These are phyloP conservation scores for Theretra japonica DNA, from an alignment of 2,888 invertebrate genomes.

Conservation along the genomic window DNA sequence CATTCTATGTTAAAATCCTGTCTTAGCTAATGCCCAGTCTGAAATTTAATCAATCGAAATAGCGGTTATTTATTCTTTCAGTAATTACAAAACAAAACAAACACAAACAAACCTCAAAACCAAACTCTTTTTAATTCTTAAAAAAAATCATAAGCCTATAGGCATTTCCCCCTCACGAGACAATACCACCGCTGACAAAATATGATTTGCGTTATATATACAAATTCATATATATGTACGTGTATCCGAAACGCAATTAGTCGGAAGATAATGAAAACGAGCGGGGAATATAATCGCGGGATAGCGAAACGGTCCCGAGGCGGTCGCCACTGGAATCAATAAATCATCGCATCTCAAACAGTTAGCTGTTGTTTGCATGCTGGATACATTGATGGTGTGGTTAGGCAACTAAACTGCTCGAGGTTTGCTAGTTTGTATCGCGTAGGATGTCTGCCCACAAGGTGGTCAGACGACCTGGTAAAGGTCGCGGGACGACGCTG, in stretches of 20 bases:
- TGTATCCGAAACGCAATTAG: slow-evolving; percentile 62
- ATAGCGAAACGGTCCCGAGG: slow-evolving; percentile 57
- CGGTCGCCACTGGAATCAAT: slow-evolving; percentile 72
- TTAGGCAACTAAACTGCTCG: slow-evolving; percentile 34
- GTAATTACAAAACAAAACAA: neutral
- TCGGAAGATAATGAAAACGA: slow-evolving; percentile 70
- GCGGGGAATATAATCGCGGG: slow-evolving; percentile 60
- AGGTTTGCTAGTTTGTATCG: slow-evolving; percentile 16
- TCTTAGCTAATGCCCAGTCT: too few species aligned
- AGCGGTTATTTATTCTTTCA: too few species aligned
- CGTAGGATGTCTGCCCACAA: too few species aligned
- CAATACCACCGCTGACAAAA: slow-evolving; percentile 15
- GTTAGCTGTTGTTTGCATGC: slow-evolving; percentile 53
- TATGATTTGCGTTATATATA: slow-evolving; percentile 31
- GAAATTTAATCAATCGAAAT: too few species aligned
- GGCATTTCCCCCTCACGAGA: neutral
- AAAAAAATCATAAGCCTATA: neutral
- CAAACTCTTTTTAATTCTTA: neutral
- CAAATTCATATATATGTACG: slow-evolving; percentile 29
- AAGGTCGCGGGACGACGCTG: too few species aligned
- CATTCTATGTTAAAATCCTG: too few species aligned
- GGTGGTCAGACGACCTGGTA: too few species aligned
- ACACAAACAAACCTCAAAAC: neutral
- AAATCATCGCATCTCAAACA: slow-evolving; percentile 78
- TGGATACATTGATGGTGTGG: slow-evolving; percentile 40